These are phyloP conservation scores for Temnothorax rugatulus DNA, from an alignment of 2,888 invertebrate species.

Conservation along the genomic window DNA sequence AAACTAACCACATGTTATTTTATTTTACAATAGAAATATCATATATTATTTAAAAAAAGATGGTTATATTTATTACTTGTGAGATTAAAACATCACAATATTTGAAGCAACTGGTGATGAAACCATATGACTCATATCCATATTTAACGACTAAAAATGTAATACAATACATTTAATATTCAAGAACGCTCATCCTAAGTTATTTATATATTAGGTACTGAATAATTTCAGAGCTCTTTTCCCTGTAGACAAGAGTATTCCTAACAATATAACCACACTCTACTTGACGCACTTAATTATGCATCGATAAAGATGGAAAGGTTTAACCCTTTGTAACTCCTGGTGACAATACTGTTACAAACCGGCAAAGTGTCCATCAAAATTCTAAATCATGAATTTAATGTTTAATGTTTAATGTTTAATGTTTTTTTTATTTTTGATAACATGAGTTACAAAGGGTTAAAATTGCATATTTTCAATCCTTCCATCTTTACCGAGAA, in stretches of 20 bases:
- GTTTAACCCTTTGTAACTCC: too few relatives aligned
- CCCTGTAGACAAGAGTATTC: neutral
- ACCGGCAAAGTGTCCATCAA: too few relatives aligned
- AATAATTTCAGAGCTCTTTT: conserved; percentile 27
- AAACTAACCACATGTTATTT: too few relatives aligned
- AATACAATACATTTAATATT: conserved; percentile 14
- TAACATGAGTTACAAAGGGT: too few relatives aligned
- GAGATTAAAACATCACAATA: neutral
- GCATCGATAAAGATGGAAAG: neutral
- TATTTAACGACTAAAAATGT: conserved; percentile 2
- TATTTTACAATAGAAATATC: neutral
- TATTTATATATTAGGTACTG: neutral
- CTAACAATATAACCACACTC: neutral
- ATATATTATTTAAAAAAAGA: neutral
- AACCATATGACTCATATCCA: neutral
- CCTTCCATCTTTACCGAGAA: neutral
- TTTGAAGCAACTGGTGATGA: neutral
- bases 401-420: too few relatives aligned
- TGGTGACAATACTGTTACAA: too few relatives aligned
- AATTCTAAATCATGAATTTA: too few relatives aligned
- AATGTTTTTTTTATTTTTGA: too few relatives aligned
- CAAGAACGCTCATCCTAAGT: neutral
- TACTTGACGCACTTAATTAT: conserved; percentile 21
- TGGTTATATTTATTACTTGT: neutral
- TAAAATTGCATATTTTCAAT: neutral